Evolutionary conservation across 2,113 vertebrate species (phyloP), one percentile per base, ranked within the genome.

Genomic region (Oenanthe oenanthe): DNA sequence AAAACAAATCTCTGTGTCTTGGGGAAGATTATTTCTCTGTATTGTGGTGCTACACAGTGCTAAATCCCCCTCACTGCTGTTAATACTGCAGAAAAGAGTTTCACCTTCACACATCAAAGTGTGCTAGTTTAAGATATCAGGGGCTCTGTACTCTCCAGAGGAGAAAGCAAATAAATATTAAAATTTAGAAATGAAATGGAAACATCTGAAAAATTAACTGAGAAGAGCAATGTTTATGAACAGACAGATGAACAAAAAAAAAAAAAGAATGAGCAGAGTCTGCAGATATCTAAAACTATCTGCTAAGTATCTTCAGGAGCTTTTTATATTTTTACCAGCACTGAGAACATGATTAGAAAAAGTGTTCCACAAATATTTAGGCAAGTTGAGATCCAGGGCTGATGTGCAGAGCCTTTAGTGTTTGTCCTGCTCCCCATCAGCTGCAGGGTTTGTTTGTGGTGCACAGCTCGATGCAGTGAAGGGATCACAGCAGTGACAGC

Each of bases 51-150:
- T 88, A 40, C 32, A 62, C 4, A 51, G 34, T 76, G 71, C n/a
- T 65, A 79, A 92, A 79, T 79, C 21, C 51, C 32, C 45, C 28
- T 83, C 51, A 47, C 47, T 56, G n/a, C 45, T 94, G 42, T 65
- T 92, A 93, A 88, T 58, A 56, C 53, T 50, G 73, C 73, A 94
- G 87, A 81, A 92, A 86, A 96, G 47, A 25, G 12, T 72, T 74
- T 50, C 62, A 74, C 62, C 60, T 86, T 79, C 84, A 75, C 9
- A 22, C 42, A 93, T 66, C 53, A 54, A 73, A 82, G 66, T n/a
- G 24, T 56, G 53, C n/a, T 45, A 58, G 24, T 63, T 84, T 71
- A 89, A 72, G 36, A 24, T 42, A 86, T 42, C 45, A 21, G 53
- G 12, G 32, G 15, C 25, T 75, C 42, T 70, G 31, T 7, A 25